Conservation (phyloP, 2,113 vertebrate species). For the Hirundichthys speculiger region DNA sequence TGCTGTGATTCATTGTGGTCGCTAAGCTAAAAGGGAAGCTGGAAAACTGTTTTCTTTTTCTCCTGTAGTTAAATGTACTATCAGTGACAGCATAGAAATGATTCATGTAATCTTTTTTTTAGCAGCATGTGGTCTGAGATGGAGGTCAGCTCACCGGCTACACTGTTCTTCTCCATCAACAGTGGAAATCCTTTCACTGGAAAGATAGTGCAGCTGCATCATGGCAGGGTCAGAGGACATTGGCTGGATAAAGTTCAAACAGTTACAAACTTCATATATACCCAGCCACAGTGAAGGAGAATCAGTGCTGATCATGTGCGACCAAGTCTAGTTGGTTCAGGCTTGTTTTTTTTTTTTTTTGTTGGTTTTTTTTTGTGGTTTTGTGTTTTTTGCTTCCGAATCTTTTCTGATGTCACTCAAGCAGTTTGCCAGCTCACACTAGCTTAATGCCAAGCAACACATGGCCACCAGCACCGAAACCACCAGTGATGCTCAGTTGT, state of each 20-base stretch:
- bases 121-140: constrained; percentile 43
- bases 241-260: constrained; percentile 12
- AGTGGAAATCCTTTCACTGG: constrained; percentile 15
- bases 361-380: neutral
- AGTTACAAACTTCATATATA: neutral
- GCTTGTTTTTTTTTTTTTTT: too few species aligned
- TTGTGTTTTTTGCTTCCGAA: constrained; percentile 16
- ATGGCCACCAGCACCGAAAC: constrained; percentile 36
- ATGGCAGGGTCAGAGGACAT: constrained; percentile 12
- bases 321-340: too few species aligned
- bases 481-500: constrained; percentile 29
- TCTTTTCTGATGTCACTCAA: neutral
- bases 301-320: neutral
- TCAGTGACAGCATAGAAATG: constrained; percentile 22
- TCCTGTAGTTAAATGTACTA: neutral
- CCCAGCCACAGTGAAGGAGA: neutral
- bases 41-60: constrained; percentile 2
- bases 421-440: constrained; percentile 34
- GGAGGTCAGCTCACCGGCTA: constrained; percentile 3
- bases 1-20: neutral
- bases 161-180: constrained; percentile 32
- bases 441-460: constrained; percentile 33
- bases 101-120: constrained; percentile 42
- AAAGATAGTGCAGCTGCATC: constrained; percentile 21
- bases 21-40: neutral